Evolutionary conservation across 2,797 vertebrate genomes (phyloP).

Genomic region (Spinibarbus caldwelli): DNA sequence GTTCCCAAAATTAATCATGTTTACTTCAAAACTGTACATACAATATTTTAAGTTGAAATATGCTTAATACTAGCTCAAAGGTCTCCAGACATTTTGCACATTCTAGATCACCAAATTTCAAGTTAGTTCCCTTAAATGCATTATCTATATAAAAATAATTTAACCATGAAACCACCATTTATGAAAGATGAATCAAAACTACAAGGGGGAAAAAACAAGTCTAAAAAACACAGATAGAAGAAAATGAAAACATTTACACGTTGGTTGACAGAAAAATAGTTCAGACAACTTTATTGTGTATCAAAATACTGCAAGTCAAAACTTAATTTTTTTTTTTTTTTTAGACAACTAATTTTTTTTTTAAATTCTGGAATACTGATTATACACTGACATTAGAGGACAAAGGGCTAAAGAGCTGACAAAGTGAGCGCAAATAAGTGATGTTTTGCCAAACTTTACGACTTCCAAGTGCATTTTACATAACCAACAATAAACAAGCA

Average conservation of each 20-base stretch:
- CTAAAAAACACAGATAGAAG: slow-evolving; percentile 1
- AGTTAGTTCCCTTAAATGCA: not conserved
- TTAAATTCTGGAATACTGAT: slow-evolving; percentile 70
- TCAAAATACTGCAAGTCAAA: slow-evolving; percentile 83
- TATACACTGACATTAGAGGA: slow-evolving; percentile 67
- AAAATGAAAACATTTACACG: slow-evolving; percentile 27
- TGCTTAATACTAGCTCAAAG: not conserved
- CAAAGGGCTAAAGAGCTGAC: slow-evolving; percentile 51
- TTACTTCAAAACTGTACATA: too few relatives aligned
- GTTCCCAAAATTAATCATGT: too few relatives aligned
- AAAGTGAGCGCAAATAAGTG: slow-evolving; percentile 62
- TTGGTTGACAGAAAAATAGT: slow-evolving; percentile 77
- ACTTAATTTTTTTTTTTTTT: too few relatives aligned
- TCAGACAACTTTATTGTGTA: slow-evolving; percentile 83
- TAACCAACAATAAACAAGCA: slow-evolving; percentile 31
- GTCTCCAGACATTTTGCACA: not conserved
- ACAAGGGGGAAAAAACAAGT: too few relatives aligned
- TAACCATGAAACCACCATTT: too few relatives aligned
- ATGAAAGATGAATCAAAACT: too few relatives aligned
- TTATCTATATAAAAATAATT: not conserved
- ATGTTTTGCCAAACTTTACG: slow-evolving; percentile 60
- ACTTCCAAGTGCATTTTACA: slow-evolving; percentile 53
- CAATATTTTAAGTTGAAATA: not conserved
- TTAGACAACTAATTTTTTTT: slow-evolving; percentile 65
- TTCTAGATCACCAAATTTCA: not conserved